Conservation (phyloP, 2,113 vertebrate species). For the Heptranchias perlo region DNA sequence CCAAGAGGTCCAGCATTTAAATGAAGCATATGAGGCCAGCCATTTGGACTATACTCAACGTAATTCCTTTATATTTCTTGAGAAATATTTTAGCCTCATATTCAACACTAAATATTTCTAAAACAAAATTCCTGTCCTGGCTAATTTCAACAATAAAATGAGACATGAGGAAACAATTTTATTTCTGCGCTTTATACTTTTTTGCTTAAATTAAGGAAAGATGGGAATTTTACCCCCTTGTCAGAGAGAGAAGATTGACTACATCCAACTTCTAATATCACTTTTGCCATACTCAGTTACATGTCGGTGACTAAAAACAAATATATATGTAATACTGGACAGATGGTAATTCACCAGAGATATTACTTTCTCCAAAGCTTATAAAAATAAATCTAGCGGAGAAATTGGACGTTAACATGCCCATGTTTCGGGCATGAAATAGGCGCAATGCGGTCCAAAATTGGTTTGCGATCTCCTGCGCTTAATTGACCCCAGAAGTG, state of each 20-base stretch:
- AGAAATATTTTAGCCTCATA: neutral
- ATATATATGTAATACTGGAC: neutral
- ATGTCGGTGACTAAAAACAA: neutral
- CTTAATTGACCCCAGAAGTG: no score
- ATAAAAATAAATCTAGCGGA: neutral
- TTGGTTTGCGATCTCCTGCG: no score
- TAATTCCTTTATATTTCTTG: neutral
- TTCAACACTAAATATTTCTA: neutral
- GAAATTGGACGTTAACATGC: neutral
- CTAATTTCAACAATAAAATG: neutral
- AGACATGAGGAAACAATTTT: neutral
- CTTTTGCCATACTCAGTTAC: neutral
- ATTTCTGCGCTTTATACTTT: neutral
- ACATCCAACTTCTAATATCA: neutral
- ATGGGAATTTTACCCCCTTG: neutral
- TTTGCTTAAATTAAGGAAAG: no score
- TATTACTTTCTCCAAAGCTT: neutral
- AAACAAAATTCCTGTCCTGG: neutral
- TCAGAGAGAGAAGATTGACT: neutral
- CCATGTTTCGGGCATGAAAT: no score
- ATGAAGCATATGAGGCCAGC: neutral
- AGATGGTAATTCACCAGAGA: neutral
- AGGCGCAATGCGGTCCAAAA: no score
- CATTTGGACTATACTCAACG: neutral
- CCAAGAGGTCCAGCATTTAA: neutral